Conservation (phyloP, 2,888 invertebrate species). For the Dicyrtomina minuta region DNA sequence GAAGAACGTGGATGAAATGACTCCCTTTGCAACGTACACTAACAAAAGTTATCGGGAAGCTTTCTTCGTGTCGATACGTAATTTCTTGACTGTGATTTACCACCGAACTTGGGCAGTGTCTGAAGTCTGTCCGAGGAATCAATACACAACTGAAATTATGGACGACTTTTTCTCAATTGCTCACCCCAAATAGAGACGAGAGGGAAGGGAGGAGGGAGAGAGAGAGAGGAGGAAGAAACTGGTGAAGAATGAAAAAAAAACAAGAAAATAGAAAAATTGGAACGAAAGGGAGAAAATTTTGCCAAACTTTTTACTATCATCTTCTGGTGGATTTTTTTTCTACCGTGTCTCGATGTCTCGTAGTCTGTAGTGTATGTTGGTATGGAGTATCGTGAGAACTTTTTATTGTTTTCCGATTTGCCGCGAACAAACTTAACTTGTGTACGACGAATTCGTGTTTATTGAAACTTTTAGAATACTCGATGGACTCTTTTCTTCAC, state of each 20-base stretch:
- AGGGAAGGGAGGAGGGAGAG: neutral
- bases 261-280: neutral
- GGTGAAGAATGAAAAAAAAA: neutral
- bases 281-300: conserved; percentile 20
- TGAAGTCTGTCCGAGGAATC: conserved; percentile 53
- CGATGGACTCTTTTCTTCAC: conserved; percentile 6
- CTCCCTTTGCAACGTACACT: conserved; percentile 48
- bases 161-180: conserved; percentile 54
- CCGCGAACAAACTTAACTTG: neutral
- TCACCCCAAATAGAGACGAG: conserved; percentile 48
- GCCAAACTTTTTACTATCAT: conserved; percentile 27
- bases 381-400: conserved; percentile 30
- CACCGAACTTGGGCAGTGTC: conserved; percentile 53
- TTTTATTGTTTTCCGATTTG: conserved; percentile 41
- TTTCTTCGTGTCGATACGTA: conserved; percentile 52
- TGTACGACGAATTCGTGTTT: conserved; percentile 10
- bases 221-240: neutral
- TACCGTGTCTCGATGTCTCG: neutral
- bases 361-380: conserved; percentile 10
- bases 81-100: conserved; percentile 53
- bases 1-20: conserved; percentile 50
- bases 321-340: conserved; percentile 2
- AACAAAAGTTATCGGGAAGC: conserved; percentile 52
- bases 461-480: conserved; percentile 17
- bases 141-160: conserved; percentile 53